Base-by-base conservation (phyloP, 2,888 invertebrate species). In the Notocelia uddmanniana region DNA sequence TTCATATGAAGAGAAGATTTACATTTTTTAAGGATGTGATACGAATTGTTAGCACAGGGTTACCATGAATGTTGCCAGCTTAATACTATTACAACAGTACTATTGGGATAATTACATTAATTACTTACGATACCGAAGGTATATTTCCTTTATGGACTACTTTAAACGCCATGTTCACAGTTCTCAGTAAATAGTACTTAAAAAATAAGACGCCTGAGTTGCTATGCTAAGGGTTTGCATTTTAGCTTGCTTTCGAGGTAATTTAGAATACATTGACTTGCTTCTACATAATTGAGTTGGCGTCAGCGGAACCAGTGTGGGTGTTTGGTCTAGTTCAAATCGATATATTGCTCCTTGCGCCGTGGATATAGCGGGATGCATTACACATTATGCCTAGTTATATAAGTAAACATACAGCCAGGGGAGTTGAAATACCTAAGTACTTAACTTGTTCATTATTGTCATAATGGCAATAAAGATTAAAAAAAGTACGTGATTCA, bases 241-340 rank as follows among this genome's bases (percentile, higher is more conserved):
- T 18, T 31, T 13, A 55, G n/a, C n/a, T 19, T 50, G 50, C 50
- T 18, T 50, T 31, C n/a, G 31, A 57, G 31, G 26, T 59, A 41
- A 13, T 37, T 21, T 19, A 67, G 34, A 48, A 58, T 23, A 68
- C 21, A 34, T 68, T 15, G 37, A 52, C 54, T 52, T 5, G 37
- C 52, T 64, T 41, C 21, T 37, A 64, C 34, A 54, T 64, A 64
- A 64, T 64, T 64, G n/a, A 37, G 23, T 54, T 54, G 34, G 34
- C 18, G 26, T n/a, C 48, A 48, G 48, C 6, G 31, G 18, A 19
- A 50, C 18, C 6, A 50, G 13, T 18, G 57, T 18, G 18, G 45
- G 58, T 66, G 41, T 48, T 48, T 58, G 21, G 31, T 26, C 19
- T 19, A 21, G 18, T 37, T 13, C 45, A 37, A 57, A 66, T 19